Conservation (phyloP, 2,113 vertebrate genomes). For the Strigops habroptila region DNA sequence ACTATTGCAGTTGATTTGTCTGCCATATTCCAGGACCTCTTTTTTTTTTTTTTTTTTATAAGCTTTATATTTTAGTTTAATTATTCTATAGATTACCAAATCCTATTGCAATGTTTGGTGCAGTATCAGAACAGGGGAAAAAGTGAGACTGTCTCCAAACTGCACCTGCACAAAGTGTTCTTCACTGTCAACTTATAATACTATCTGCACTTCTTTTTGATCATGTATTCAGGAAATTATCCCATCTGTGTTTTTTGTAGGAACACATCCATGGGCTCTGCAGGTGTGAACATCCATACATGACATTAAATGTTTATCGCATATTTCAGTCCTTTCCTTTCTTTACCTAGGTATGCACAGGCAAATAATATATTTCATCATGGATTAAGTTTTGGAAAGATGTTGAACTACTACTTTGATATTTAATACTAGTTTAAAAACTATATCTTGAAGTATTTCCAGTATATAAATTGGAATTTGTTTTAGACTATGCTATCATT, state of each 20-base stretch:
- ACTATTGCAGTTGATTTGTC: neutral
- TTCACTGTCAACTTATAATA: neutral
- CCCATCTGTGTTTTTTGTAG: neutral
- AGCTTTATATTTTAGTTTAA: neutral
- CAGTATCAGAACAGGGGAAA: neutral
- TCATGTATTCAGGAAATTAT: neutral
- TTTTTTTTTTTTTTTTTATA: fast-evolving
- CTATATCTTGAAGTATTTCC: neutral
- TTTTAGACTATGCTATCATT: neutral
- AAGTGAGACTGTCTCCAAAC: neutral
- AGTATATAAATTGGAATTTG: neutral
- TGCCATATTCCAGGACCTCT: neutral
- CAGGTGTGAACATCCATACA: neutral
- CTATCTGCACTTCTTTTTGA: neutral
- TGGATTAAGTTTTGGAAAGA: neutral
- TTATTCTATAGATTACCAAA: neutral
- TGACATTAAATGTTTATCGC: neutral
- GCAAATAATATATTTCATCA: neutral
- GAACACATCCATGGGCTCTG: neutral
- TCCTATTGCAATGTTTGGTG: neutral
- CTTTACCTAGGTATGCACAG: neutral
- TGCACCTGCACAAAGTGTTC: neutral
- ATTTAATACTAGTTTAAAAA: neutral
- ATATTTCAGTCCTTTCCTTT: neutral
- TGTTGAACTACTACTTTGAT: neutral